phyloP scores from a whole-genome alignment of 2,113 vertebrate species.

The Pelobates fuscus region DNA sequence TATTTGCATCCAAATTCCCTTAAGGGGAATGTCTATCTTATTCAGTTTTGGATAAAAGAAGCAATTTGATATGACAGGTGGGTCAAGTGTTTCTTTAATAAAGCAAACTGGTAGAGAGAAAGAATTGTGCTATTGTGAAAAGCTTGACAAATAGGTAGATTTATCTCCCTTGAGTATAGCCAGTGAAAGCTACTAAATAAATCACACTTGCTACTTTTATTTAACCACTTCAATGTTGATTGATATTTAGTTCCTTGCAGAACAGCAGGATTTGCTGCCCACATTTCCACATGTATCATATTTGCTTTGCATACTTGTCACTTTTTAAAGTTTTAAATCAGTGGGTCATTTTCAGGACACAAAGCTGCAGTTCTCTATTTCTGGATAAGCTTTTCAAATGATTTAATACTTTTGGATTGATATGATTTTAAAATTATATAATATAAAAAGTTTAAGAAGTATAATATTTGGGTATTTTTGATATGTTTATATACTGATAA shows the following conservation, averaged over 20 bases:
- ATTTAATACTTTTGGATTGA: too few relatives aligned
- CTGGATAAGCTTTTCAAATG: too few relatives aligned
- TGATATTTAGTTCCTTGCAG: slow-evolving; percentile 29
- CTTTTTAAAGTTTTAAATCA: slow-evolving; percentile 40
- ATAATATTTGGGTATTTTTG: too few relatives aligned
- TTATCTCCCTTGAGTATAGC: slow-evolving; percentile 71
- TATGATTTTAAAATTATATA: too few relatives aligned
- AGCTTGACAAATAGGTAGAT: slow-evolving; percentile 83
- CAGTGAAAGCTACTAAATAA: slow-evolving; percentile 68
- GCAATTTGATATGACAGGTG: slow-evolving; percentile 86
- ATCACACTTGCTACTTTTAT: slow-evolving; percentile 76
- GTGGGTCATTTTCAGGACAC: slow-evolving; percentile 19
- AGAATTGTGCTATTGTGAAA: slow-evolving; percentile 72
- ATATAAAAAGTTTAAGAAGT: too few relatives aligned
- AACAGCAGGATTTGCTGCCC: slow-evolving; percentile 32
- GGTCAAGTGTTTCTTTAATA: slow-evolving; percentile 91
- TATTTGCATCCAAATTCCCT: slow-evolving; percentile 91
- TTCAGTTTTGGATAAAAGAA: slow-evolving; percentile 87
- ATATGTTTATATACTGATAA: too few relatives aligned
- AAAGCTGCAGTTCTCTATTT: neutral
- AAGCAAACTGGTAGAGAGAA: slow-evolving; percentile 71
- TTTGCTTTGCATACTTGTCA: slow-evolving; percentile 27
- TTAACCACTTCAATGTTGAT: slow-evolving; percentile 70
- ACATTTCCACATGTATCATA: slow-evolving; percentile 26
- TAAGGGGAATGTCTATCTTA: slow-evolving; percentile 86